These are phyloP conservation scores for Anagyrus pseudococci DNA, from an alignment of 2,888 invertebrate genomes.

Conservation along the genomic window DNA sequence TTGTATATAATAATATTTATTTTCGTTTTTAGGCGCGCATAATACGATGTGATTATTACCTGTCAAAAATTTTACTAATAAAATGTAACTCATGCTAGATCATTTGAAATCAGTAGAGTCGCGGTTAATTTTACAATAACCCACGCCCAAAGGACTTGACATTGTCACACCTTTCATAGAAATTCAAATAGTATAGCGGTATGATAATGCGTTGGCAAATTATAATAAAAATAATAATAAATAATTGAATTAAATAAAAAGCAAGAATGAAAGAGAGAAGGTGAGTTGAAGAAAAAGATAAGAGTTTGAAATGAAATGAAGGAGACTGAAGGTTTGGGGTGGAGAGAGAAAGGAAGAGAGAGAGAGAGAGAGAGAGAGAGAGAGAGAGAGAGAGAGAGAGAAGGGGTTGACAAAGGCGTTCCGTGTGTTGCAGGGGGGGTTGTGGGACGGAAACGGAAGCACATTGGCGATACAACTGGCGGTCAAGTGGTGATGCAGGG, in stretches of 20 bases:
- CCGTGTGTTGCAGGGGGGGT: constrained; percentile 62
- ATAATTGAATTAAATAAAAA: background rate
- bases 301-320: no score
- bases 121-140: background rate
- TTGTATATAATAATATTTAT: background rate
- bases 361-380: background rate
- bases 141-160: background rate
- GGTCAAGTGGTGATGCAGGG: constrained; percentile 62
- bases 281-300: background rate
- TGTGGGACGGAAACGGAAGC: constrained; percentile 62
- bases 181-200: constrained; percentile 30
- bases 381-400: constrained; percentile 43
- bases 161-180: background rate
- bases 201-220: constrained; percentile 40
- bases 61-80: no score
- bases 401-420: constrained; percentile 59
- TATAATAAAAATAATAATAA: background rate
- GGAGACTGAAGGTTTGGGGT: background rate
- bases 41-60: no score
- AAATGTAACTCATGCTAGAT: background rate
- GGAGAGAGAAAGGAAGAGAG: constrained; percentile 8
- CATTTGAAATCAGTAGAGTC: no score
- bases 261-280: constrained; percentile 1
- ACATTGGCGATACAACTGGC: constrained; percentile 60
- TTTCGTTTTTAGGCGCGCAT: no score